Percentiles rank a stretch among this genome's conserved stretches.
Conservation (phyloP, 2,113 vertebrate genomes). For the Hassar affinis region DNA sequence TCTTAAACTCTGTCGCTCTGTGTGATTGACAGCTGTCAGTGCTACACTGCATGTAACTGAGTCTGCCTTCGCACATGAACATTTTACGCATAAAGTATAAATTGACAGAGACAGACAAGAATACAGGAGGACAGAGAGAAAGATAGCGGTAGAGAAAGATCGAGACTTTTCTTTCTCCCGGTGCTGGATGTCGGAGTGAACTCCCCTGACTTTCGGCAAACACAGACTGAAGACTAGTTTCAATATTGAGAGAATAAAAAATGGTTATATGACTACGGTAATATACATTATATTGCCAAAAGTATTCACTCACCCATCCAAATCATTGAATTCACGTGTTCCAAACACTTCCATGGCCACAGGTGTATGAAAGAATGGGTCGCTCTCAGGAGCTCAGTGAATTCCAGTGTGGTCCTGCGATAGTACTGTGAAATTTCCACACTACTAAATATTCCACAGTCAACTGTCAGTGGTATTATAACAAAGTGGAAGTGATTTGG, state of each 20-base stretch:
- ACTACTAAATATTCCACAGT: too few species aligned
- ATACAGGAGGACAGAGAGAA: constrained; percentile 11
- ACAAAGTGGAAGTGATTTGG: too few species aligned
- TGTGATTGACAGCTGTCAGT: constrained; percentile 69
- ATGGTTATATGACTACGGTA: background rate
- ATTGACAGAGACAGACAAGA: constrained; percentile 52
- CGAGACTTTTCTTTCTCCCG: background rate
- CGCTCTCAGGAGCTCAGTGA: too few species aligned
- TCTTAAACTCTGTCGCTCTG: constrained; percentile 74
- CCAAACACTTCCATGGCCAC: too few species aligned
- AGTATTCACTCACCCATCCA: too few species aligned
- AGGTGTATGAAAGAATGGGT: too few species aligned
- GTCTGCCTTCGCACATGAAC: constrained; percentile 32
- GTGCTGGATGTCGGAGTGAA: background rate
- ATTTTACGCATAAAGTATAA: constrained; percentile 20
- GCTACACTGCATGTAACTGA: background rate
- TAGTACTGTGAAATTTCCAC: too few species aligned
- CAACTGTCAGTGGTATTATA: too few species aligned
- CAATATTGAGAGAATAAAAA: background rate
- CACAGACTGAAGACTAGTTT: background rate
- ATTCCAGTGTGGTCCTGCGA: too few species aligned
- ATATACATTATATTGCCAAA: too few species aligned
- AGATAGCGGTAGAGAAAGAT: constrained; percentile 53
- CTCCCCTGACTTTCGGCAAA: background rate
- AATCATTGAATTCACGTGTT: too few species aligned